Conservation (phyloP, 2,888 invertebrate genomes). For the Acanthosepion pharaonis region DNA sequence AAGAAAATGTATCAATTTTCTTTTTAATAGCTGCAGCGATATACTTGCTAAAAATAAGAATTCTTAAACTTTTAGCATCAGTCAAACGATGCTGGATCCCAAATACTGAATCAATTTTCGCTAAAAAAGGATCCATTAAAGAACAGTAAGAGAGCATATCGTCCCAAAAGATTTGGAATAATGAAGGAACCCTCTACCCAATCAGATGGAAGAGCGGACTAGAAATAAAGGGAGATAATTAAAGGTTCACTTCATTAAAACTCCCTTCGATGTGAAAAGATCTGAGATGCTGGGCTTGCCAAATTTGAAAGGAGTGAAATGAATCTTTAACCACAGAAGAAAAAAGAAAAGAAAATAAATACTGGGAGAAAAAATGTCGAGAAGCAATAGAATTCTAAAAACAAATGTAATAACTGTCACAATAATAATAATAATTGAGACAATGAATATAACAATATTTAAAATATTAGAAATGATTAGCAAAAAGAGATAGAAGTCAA, state of each 20-base stretch:
- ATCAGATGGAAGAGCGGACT: background rate
- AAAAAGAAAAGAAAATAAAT: background rate
- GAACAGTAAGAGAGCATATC: background rate
- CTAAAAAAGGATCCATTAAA: background rate
- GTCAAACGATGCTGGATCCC: background rate
- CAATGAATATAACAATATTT: background rate
- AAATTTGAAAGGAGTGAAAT: slow-evolving; percentile 20
- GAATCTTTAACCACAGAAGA: background rate
- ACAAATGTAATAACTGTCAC: background rate
- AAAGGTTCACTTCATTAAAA: slow-evolving; percentile 6
- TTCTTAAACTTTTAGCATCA: background rate
- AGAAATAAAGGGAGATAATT: background rate
- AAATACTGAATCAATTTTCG: background rate
- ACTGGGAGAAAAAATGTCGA: background rate
- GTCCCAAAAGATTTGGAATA: background rate
- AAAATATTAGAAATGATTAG: background rate
- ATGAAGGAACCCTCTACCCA: background rate
- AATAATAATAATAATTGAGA: background rate
- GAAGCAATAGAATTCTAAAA: background rate
- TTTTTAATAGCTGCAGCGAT: no score
- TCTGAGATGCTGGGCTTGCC: background rate
- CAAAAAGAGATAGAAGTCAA: background rate
- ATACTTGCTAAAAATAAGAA: no score
- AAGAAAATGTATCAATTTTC: no score
- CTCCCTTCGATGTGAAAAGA: background rate